Percentiles rank a stretch among this genome's conserved stretches.
These are phyloP conservation scores for Labroides dimidiatus DNA, from an alignment of 2,797 vertebrate species.

Conservation along the genomic window DNA sequence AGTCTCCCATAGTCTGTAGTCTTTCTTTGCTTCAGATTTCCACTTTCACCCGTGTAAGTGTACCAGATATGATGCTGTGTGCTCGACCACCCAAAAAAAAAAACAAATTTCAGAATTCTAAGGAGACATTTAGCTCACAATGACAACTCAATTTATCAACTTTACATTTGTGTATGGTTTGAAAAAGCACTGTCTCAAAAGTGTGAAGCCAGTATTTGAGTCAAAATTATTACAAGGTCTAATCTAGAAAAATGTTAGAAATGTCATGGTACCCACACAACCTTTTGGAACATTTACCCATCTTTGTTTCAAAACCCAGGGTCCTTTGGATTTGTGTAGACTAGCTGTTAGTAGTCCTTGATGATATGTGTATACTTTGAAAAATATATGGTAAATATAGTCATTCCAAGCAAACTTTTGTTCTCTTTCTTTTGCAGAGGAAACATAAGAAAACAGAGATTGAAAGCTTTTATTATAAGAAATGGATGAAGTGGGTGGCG, in stretches of 20 bases:
- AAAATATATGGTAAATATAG: conserved; percentile 62
- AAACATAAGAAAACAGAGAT: conserved; percentile 84
- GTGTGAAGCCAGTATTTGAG: conserved; percentile 47
- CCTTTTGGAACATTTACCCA: conserved; percentile 52
- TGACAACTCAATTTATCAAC: conserved; percentile 34
- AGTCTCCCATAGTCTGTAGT: conserved; percentile 26
- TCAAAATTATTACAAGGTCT: conserved; percentile 13
- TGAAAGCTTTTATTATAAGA: conserved; percentile 84
- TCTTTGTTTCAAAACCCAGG: conserved; percentile 54
- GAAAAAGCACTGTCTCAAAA: conserved; percentile 25
- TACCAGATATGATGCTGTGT: conserved; percentile 34
- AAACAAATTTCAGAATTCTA: conserved; percentile 24
- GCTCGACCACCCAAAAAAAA: conserved; percentile 11
- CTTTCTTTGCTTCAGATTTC: conserved; percentile 34
- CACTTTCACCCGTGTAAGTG: conserved; percentile 30
- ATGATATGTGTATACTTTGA: conserved; percentile 66
- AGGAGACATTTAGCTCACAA: conserved; percentile 36
- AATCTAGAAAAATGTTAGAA: conserved; percentile 23
- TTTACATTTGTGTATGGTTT: conserved; percentile 25
- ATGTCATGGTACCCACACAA: conserved; percentile 11
- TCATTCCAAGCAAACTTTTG: conserved; percentile 86
- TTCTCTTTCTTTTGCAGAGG: conserved; percentile 87
- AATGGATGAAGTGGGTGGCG: conserved; percentile 84
- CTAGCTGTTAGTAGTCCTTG: conserved; percentile 55
- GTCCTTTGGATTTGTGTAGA: conserved; percentile 65